Conservation (phyloP, 2,113 vertebrate species). For the Echinops telfairi region DNA sequence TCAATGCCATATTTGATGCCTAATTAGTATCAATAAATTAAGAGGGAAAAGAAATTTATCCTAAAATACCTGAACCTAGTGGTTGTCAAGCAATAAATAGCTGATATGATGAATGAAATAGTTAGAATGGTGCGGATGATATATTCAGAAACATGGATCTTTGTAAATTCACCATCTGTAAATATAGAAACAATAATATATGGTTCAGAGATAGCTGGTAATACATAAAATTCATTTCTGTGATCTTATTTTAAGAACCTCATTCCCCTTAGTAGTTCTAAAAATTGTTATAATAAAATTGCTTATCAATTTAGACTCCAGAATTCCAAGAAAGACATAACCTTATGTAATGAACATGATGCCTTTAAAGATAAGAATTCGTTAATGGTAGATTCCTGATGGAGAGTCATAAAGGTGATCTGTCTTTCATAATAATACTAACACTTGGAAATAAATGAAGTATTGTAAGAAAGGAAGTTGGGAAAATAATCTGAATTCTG, state of each 20-base stretch:
- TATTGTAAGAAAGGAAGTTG: not conserved
- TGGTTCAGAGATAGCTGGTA: not conserved
- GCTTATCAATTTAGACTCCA: not conserved
- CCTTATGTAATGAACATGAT: not conserved
- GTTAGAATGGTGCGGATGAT: not conserved
- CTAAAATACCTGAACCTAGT: conserved; percentile 70
- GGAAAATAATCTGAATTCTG: conserved; percentile 15
- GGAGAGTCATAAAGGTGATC: not conserved
- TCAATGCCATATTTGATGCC: not conserved
- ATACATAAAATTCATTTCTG: not conserved
- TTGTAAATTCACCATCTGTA: not conserved
- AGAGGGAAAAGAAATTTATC: not conserved
- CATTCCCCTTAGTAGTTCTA: not conserved
- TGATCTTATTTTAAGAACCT: conserved; percentile 41
- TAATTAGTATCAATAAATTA: not conserved
- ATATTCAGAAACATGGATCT: rapidly evolving
- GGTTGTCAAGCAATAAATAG: conserved; percentile 60
- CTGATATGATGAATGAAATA: conserved; percentile 50
- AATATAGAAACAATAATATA: conserved; percentile 50
- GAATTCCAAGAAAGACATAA: not conserved
- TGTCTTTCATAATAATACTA: not conserved
- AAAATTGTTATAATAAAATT: conserved; percentile 42
- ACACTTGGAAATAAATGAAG: not conserved
- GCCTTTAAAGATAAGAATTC: not conserved
- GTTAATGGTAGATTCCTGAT: not conserved